Conservation (phyloP, 35 echinoderm and acorn worm species). For the Diadema setosum region DNA sequence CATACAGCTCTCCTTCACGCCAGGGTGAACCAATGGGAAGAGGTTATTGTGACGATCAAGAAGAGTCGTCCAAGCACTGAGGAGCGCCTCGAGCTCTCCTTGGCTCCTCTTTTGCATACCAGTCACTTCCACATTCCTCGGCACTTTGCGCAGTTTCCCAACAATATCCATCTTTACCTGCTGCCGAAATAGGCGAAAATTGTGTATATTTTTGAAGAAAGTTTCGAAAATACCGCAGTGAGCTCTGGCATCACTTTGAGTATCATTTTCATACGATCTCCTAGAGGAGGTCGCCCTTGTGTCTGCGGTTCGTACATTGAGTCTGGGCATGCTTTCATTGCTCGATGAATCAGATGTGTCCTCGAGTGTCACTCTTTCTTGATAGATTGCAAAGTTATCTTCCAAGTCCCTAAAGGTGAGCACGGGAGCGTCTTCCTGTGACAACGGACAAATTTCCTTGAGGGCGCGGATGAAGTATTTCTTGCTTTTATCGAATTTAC, state of each 20-base stretch:
- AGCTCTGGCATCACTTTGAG: neutral
- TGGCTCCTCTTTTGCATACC: conserved; percentile 38
- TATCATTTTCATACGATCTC: neutral
- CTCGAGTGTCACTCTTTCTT: neutral
- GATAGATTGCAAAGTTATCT: neutral
- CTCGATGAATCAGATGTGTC: neutral
- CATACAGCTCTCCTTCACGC: neutral
- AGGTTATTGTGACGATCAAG: conserved; percentile 55
- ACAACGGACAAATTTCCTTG: neutral
- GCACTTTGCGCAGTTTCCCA: conserved; percentile 44
- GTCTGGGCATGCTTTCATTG: neutral
- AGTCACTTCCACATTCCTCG: conserved; percentile 19
- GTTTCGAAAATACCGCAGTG: conserved; percentile 3
- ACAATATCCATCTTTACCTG: conserved; percentile 88
- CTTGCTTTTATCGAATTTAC: conserved; percentile 70
- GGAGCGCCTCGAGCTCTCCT: conserved; percentile 80
- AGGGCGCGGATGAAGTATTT: conserved; percentile 84
- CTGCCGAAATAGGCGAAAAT: conserved; percentile 82
- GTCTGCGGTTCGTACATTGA: neutral
- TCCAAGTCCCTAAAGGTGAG: neutral
- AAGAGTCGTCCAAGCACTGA: conserved; percentile 70
- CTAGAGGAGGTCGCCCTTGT: neutral
- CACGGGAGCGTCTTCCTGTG: neutral
- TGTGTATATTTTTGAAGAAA: conserved; percentile 76
- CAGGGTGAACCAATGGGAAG: conserved; percentile 59